A percentile compares a stretch with the other conserved stretches of the same genome.
These are phyloP conservation scores for Chymomyza procnemis DNA, from an alignment of 2,888 invertebrate genomes.

Conservation along the genomic window DNA sequence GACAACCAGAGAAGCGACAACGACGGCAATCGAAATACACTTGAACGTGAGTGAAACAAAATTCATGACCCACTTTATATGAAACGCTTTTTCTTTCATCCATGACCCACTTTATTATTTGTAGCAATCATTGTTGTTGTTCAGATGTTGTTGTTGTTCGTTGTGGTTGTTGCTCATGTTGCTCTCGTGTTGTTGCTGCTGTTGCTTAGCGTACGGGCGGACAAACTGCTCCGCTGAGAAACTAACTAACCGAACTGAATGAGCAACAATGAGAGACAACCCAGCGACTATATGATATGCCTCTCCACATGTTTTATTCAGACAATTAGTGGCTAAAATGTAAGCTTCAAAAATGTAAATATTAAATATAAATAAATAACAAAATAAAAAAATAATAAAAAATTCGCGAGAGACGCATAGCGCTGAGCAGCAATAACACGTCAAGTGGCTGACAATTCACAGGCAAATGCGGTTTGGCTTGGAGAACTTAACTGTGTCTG, in stretches of 20 bases:
- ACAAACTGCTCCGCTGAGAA: slow-evolving; percentile 13
- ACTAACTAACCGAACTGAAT: slow-evolving; percentile 16
- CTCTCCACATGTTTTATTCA: slow-evolving; percentile 63
- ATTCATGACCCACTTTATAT: slow-evolving; percentile 77
- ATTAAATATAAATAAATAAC: slow-evolving; percentile 22
- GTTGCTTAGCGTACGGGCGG: not conserved
- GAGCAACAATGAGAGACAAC: slow-evolving; percentile 11
- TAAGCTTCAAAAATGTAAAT: slow-evolving; percentile 44
- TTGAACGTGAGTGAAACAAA: slow-evolving; percentile 77
- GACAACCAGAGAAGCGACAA: slow-evolving; percentile 31
- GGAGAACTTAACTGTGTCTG: slow-evolving; percentile 7
- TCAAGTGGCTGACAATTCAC: not conserved
- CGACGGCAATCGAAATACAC: slow-evolving; percentile 74
- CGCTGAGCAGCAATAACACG: not conserved
- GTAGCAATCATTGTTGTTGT: slow-evolving; percentile 59
- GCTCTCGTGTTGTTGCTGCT: not conserved
- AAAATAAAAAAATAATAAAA: slow-evolving; percentile 39
- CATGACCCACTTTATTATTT: slow-evolving; percentile 76
- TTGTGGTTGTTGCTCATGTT: not conserved
- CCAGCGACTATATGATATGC: slow-evolving; percentile 13
- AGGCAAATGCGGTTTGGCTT: slow-evolving; percentile 29
- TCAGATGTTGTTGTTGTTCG: not conserved
- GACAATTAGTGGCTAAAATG: slow-evolving; percentile 70
- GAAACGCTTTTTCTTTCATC: slow-evolving; percentile 77
- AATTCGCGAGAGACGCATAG: not conserved